phyloP scores from a whole-genome alignment of 2,797 vertebrate species.

The Valencia hispanica region DNA sequence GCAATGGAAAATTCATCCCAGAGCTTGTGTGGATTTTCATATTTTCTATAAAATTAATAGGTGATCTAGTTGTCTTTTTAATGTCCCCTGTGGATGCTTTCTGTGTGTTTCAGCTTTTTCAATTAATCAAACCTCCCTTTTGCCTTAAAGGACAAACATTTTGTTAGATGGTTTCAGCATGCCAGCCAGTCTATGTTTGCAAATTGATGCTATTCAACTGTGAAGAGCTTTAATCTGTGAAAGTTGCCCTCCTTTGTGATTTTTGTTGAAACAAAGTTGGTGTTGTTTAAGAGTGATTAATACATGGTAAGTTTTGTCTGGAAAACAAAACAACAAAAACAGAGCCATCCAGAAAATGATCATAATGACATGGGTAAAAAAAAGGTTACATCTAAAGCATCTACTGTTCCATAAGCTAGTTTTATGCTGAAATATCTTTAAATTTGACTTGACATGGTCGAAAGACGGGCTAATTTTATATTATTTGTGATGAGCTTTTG shows the following conservation, averaged over 20 bases:
- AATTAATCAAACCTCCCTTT: constrained; percentile 46
- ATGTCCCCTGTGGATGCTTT: constrained; percentile 50
- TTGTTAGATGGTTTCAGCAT: constrained; percentile 43
- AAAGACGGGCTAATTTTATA: not conserved
- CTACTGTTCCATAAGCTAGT: not conserved
- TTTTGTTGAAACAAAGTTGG: constrained; percentile 38
- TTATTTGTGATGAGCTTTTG: too few species aligned
- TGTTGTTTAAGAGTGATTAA: constrained; percentile 31
- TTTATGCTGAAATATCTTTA: not conserved
- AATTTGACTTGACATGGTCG: not conserved
- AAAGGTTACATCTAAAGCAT: not conserved
- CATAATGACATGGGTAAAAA: not conserved
- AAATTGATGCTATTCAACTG: constrained; percentile 61
- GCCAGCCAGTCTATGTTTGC: constrained; percentile 47
- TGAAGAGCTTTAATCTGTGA: constrained; percentile 53
- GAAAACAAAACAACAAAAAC: constrained; percentile 2
- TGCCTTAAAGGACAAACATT: constrained; percentile 65
- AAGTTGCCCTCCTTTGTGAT: constrained; percentile 37
- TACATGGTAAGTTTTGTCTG: constrained; percentile 23
- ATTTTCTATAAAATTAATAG: constrained; percentile 48
- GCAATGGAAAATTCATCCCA: constrained; percentile 39
- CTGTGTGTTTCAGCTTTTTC: constrained; percentile 47
- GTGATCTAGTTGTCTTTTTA: constrained; percentile 46
- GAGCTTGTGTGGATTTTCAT: constrained; percentile 25
- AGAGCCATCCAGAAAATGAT: not conserved